A percentile compares a stretch with the other conserved stretches of the same genome.
phyloP scores from a whole-genome alignment of 2,113 vertebrate species.

The Catagonus wagneri region DNA sequence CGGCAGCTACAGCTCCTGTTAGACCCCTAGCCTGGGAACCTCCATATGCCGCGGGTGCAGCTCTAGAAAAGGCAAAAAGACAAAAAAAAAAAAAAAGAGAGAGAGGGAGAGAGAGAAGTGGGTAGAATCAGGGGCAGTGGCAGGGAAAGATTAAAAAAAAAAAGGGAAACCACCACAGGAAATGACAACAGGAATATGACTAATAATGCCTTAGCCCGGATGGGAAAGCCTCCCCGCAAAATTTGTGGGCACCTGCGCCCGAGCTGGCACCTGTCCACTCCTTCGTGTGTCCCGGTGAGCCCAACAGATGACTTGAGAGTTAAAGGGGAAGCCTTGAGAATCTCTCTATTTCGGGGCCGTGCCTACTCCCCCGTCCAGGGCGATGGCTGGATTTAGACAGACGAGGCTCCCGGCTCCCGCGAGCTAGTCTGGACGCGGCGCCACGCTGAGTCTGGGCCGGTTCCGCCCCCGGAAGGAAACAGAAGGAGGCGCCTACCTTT shows the following conservation, averaged over 20 bases:
- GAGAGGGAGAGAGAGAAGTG: no score
- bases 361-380: background rate
- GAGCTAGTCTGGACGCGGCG: background rate
- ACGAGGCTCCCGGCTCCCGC: rapidly evolving
- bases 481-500: background rate
- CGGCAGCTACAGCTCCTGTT: no score
- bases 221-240: background rate
- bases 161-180: background rate
- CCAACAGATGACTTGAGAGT: background rate
- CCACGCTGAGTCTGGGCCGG: background rate
- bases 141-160: background rate
- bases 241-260: background rate
- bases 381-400: background rate
- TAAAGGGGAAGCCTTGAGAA: background rate
- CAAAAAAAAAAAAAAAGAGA: no score
- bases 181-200: background rate
- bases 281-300: background rate
- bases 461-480: background rate
- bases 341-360: background rate
- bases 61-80: no score
- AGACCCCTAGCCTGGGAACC: no score
- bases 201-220: background rate
- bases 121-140: background rate
- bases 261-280: background rate
- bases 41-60: no score